Percentiles rank a stretch among this genome's conserved stretches.
Conservation (phyloP, 1,140 invertebrate genomes). For the Megathymus violae region DNA sequence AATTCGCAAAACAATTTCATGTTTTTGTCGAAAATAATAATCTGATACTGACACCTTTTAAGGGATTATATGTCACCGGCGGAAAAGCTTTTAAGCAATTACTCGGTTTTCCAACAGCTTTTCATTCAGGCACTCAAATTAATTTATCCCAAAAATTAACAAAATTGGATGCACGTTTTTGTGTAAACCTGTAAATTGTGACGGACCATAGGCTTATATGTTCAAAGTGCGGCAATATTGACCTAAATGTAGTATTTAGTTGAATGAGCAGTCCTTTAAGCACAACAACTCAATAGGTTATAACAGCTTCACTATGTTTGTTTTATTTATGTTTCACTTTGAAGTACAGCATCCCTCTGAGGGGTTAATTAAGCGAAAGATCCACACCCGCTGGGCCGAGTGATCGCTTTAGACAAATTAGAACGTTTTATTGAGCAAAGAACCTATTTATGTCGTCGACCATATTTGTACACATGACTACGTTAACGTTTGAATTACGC, state of each 20-base stretch:
- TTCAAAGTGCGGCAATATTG: conserved; percentile 54
- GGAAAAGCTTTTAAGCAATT: conserved; percentile 74
- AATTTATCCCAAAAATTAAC: conserved; percentile 45
- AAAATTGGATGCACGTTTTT: conserved; percentile 24
- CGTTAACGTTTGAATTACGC: not conserved
- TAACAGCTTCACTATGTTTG: conserved; percentile 45
- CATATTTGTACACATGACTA: conserved; percentile 22
- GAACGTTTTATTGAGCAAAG: conserved; percentile 76
- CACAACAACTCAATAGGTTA: conserved; percentile 62
- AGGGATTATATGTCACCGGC: conserved; percentile 49
- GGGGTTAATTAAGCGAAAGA: conserved; percentile 79
- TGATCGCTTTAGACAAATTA: conserved; percentile 78
- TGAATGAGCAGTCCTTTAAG: conserved; percentile 58
- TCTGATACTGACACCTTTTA: conserved; percentile 39
- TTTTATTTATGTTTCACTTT: conserved; percentile 73
- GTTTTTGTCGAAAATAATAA: conserved; percentile 32
- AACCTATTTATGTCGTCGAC: conserved; percentile 56
- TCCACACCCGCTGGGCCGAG: conserved; percentile 63
- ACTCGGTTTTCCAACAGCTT: conserved; percentile 48
- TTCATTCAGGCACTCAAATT: conserved; percentile 50
- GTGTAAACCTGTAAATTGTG: too few species aligned
- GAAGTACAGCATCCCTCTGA: conserved; percentile 68
- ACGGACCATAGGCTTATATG: conserved; percentile 3
- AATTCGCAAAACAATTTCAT: conserved; percentile 24
- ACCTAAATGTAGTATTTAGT: conserved; percentile 58